Conservation (phyloP, 2,113 vertebrate species). For the Tetrao urogallus region DNA sequence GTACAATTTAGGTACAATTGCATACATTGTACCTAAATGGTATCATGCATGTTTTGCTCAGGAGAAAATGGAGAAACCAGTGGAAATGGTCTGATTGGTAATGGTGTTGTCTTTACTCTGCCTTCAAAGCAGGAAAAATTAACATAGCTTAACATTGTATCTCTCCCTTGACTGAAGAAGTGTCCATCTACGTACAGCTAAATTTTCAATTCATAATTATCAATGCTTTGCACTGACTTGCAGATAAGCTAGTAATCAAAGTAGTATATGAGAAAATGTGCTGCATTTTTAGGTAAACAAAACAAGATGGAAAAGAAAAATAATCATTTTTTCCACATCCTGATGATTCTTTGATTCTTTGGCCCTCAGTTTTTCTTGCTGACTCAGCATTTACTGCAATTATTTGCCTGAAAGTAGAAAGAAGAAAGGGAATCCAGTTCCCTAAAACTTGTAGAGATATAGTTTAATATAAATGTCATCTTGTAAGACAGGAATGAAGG, state of each 20-base stretch:
- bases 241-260: background rate
- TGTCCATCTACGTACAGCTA: background rate
- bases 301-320: background rate
- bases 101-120: background rate
- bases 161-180: background rate
- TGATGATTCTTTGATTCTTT: background rate
- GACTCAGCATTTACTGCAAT: background rate
- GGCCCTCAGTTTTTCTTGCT: background rate
- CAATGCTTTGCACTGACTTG: background rate
- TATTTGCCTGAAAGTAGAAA: background rate
- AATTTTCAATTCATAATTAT: background rate
- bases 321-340: background rate
- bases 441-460: background rate
- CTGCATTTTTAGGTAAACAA: background rate
- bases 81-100: background rate
- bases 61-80: background rate
- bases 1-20: background rate
- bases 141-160: background rate
- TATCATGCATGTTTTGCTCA: background rate
- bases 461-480: background rate
- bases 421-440: background rate
- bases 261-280: background rate
- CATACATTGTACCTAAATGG: background rate
- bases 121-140: background rate
- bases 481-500: background rate